Base-by-base conservation (phyloP, 2,797 vertebrate genomes). In the Chanos chanos region DNA sequence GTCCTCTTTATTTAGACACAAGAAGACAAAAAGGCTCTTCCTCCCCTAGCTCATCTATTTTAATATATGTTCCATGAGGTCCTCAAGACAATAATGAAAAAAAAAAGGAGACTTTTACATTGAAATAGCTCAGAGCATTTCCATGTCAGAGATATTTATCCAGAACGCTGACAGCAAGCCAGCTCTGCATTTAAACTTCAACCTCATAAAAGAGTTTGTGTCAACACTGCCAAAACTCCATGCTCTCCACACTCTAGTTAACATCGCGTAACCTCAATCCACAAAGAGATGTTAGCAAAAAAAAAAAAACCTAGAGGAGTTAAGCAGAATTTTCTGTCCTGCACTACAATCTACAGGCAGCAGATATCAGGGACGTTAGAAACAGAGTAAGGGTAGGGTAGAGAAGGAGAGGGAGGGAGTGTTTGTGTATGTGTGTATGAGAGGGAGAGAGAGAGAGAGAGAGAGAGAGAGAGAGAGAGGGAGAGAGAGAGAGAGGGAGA, bases 221-320 rank as follows among this genome's bases (percentile, higher is more conserved):
- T 82, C 83, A n/a, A 80, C 45, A 54, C 21, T 61, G 68, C 62
- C 81, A 83, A 28, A 74, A 56, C 80, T 78, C 45, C 16, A 22
- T 62, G 39, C 56, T 60, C 54, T 61, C 70, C 76, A 60, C 59
- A 8, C 68, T 78, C 74, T 69, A 71, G 43, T 62, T 77, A 67
- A 67, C 75, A 56, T 60, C 75, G 66, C 59, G 79, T 79, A 87
- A 87, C 76, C 59, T 24, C 74, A 87, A 55, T 77, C 83, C 71
- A 34, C 15, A 12, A 74, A 18, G 68, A 68, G 64, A 64, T 70
- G 66, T 47, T 62, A 47, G 75, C 77, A 60, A 81, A 79, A 68
- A 66, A 73, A 70, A 80, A 39, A 68, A 64, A 61, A 19, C n/a
- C n/a, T n/a, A n/a, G n/a, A n/a, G n/a, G n/a, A n/a, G n/a, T n/a